Base-by-base conservation (phyloP, 1,140 invertebrate species). In the Scaptomyza montana region DNA sequence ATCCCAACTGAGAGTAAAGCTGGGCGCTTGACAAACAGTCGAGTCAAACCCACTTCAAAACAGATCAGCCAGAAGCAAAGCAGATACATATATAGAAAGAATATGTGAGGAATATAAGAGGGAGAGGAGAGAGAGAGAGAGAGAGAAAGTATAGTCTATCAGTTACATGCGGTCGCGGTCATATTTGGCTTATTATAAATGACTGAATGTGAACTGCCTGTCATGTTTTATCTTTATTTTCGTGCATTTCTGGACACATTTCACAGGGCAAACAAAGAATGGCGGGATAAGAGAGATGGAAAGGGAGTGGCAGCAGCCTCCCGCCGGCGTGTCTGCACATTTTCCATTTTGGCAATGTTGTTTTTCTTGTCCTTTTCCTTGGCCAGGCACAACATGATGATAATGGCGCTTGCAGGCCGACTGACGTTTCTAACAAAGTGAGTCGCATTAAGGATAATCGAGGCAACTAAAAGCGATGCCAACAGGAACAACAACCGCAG, bases 381-480 rank as follows among this genome's bases (percentile, higher is more conserved):
- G 50, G 50, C 70, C 59, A 47, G 51, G 53, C 65, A 74, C 63
- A 66, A 75, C 57, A 71, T 82, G 84, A 89, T 78, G 84, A 89
- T 84, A 89, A 87, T 87, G 82, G 84, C 76, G 82, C 79, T 84
- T 89, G 84, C 84, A 89, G 79, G 77, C 84, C 78, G 82, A 89
- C 84, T 89, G 84, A 89, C 84, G 85, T 89, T 89, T 74, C 79
- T 80, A 89, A 89, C 84, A 89, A 89, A 89, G 84, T 89, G 84
- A 89, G 79, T 89, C 84, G 84, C 84, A 89, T 89, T 89, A 89
- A 89, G 84, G 85, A 89, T 89, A 89, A 89, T 89, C 82, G 82
- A 84, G 84, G 84, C 82, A 84, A 79, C 84, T 89, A 89, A 82
- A 82, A 84, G 82, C 84, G 75, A 72, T 79, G 68, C 84, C 45